Evolutionary conservation across 2,797 vertebrate species (phyloP).

Genomic region (Poeciliopsis turneri): DNA sequence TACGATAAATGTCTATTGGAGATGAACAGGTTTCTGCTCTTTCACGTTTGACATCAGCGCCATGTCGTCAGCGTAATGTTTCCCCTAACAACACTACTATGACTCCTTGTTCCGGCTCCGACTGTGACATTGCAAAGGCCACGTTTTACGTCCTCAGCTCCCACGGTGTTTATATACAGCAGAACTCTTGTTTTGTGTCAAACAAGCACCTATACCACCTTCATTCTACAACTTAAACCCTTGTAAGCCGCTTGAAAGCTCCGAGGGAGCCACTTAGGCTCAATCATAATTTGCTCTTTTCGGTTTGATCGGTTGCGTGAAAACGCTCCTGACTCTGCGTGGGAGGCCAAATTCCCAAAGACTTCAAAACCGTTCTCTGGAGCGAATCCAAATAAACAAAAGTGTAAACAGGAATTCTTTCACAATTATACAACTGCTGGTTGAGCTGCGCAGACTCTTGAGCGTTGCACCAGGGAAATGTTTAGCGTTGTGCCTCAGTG

Average conservation of each 20-base stretch:
- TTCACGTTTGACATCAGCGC: not conserved
- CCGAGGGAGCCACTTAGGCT: conserved; percentile 23
- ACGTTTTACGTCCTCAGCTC: conserved; percentile 22
- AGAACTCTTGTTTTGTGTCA: conserved; percentile 59
- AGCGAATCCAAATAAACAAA: conserved; percentile 14
- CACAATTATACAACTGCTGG: not conserved
- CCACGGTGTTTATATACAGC: conserved; percentile 45
- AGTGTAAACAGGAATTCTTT: conserved; percentile 28
- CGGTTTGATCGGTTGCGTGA: conserved; percentile 26
- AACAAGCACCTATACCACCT: conserved; percentile 49
- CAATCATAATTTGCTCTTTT: conserved; percentile 27
- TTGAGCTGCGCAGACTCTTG: not conserved
- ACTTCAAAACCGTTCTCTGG: not conserved
- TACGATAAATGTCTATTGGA: not conserved
- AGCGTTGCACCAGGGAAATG: not conserved
- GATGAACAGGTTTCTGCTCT: not conserved
- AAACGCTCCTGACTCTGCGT: conserved; percentile 10
- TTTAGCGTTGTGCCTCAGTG: not conserved
- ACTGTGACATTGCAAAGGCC: conserved; percentile 44
- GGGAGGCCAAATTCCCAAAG: conserved; percentile 49
- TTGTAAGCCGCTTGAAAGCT: conserved; percentile 10
- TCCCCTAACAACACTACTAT: conserved; percentile 29
- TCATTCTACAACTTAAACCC: conserved; percentile 27
- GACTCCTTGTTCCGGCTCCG: conserved; percentile 13
- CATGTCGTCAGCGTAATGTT: conserved; percentile 10